These are phyloP conservation scores for Orthosia incerta DNA, from an alignment of 2,888 invertebrate species.

Conservation along the genomic window DNA sequence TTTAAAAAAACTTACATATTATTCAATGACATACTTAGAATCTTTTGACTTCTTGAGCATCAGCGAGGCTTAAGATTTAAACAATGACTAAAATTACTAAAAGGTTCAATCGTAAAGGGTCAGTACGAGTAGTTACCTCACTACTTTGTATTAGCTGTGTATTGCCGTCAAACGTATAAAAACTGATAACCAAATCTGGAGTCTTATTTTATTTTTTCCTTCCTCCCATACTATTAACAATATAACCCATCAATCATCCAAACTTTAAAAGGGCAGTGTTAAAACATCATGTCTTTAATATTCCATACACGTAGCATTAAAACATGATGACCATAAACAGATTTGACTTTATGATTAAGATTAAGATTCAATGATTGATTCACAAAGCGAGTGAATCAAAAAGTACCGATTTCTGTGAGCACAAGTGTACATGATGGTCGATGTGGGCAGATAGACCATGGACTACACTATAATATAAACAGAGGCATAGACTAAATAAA, in stretches of 20 bases:
- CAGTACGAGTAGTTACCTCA: no score
- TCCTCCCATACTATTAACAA: constrained; percentile 13
- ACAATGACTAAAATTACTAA: neutral
- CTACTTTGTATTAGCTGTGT: neutral
- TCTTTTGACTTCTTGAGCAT: no score
- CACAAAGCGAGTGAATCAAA: neutral
- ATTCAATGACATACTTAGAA: no score
- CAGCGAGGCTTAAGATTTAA: neutral
- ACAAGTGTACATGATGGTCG: neutral
- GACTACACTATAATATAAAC: no score
- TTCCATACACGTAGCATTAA: constrained; percentile 33
- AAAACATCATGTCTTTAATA: constrained; percentile 18
- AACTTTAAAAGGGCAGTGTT: constrained; percentile 12
- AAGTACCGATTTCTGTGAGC: neutral
- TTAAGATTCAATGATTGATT: constrained; percentile 36
- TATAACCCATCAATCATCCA: constrained; percentile 34
- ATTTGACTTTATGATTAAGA: constrained; percentile 20
- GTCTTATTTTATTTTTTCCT: neutral
- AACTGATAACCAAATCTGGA: constrained; percentile 14
- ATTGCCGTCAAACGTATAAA: neutral
- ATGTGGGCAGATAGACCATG: no score
- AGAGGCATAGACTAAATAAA: no score
- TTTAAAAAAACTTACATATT: no score
- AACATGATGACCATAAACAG: constrained; percentile 33
- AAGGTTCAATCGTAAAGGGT: neutral